Evolutionary conservation across 2,113 vertebrate genomes (phyloP).

Genomic region (Seriola aureovittata): DNA sequence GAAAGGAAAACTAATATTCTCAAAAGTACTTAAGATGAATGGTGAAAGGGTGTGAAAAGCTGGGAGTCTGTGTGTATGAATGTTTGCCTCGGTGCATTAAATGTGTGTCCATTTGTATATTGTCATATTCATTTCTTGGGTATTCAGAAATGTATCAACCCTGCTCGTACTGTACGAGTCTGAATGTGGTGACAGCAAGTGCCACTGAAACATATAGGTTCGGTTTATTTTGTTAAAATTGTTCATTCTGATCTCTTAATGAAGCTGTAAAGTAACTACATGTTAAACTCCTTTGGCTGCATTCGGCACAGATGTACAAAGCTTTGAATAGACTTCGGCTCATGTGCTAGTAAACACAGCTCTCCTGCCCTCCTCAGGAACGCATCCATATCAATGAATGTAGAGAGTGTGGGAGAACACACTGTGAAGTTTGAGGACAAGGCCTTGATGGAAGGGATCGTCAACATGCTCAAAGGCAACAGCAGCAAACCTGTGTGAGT

Average conservation of each 20-base stretch:
- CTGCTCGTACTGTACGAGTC: background rate
- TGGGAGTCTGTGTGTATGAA: background rate
- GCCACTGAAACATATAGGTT: too few relatives aligned
- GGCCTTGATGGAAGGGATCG: constrained; percentile 76
- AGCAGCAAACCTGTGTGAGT: constrained; percentile 81
- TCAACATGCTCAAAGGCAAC: constrained; percentile 81
- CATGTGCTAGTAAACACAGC: background rate
- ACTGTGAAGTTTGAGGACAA: constrained; percentile 79
- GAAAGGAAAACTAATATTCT: background rate
- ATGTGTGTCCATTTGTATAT: background rate
- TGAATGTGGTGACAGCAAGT: too few relatives aligned
- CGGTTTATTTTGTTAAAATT: too few relatives aligned
- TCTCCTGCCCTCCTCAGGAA: constrained; percentile 75
- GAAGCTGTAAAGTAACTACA: too few relatives aligned
- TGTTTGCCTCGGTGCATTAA: background rate
- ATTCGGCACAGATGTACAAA: background rate
- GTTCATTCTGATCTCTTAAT: too few relatives aligned
- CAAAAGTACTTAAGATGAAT: background rate
- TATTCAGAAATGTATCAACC: background rate
- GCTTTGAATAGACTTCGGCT: background rate
- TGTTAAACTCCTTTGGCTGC: background rate
- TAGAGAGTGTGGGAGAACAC: constrained; percentile 80
- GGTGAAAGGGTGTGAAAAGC: background rate
- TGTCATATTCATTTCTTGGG: background rate
- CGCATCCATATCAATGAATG: constrained; percentile 83